phyloP scores from a whole-genome alignment of 2,888 invertebrate species.

The Xestobium rufovillosum region DNA sequence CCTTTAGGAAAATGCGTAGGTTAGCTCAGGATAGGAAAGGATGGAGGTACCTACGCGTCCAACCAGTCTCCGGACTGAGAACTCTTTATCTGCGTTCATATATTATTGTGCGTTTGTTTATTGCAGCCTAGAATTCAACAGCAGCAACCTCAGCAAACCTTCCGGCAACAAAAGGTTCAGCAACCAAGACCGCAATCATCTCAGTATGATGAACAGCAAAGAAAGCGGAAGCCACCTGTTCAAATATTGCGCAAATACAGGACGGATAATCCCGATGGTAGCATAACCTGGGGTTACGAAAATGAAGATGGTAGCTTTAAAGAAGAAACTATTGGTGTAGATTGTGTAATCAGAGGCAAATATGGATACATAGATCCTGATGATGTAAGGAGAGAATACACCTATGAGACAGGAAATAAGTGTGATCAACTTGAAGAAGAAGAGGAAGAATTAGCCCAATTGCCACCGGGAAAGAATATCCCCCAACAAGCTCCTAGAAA shows the following conservation, averaged over 20 bases:
- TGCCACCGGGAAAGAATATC: constrained; percentile 10
- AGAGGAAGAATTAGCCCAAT: constrained; percentile 27
- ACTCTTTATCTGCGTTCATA: no score
- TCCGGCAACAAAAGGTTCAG: constrained; percentile 45
- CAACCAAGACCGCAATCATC: constrained; percentile 36
- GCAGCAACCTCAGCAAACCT: constrained; percentile 44
- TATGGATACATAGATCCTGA: constrained; percentile 83
- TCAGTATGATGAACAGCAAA: constrained; percentile 37
- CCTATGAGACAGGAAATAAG: constrained; percentile 72
- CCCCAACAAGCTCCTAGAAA: no score
- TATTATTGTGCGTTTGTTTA: no score
- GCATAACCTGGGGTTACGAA: constrained; percentile 83
- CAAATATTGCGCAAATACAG: constrained; percentile 52
- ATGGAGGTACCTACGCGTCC: no score
- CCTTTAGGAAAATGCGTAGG: no score
- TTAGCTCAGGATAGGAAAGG: no score
- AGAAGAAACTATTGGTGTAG: constrained; percentile 69
- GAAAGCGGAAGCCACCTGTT: constrained; percentile 38
- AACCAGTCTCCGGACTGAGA: no score
- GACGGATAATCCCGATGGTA: constrained; percentile 73
- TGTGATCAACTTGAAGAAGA: constrained; percentile 52
- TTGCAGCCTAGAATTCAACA: constrained; percentile 22
- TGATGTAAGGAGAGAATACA: constrained; percentile 71
- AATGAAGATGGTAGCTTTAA: constrained; percentile 84
- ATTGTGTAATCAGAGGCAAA: constrained; percentile 57